Base-by-base conservation (phyloP, 2,113 vertebrate species). In the Mus musculus region DNA sequence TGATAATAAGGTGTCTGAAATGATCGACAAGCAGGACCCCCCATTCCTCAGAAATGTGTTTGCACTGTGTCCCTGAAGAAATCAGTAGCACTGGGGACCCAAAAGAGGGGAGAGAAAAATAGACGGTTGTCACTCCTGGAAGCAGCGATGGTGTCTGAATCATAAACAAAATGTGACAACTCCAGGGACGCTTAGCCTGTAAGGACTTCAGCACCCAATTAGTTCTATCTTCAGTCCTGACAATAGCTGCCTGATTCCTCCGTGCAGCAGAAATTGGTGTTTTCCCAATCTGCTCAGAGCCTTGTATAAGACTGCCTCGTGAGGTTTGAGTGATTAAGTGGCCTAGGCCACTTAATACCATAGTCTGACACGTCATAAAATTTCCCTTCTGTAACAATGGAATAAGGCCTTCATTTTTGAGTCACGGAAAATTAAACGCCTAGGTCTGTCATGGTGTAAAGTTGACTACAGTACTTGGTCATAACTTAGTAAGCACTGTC, bases 1-100 rank as follows among this genome's bases (percentile, higher is more conserved):
- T n/a, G 42, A 77, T 39, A 67, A 82, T 94, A 71, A 77, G 13
- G 86, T 97, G 75, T 88, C 96, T 93, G 76, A 77, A 97, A 89
- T 94, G 72, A 93, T 96, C 56, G 42, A 80, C 84, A 59, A 9
- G 0, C 39, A 85, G 78, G 39, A 81, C 89, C 91, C 91, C 42
- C 59, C 0, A 0, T 39, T 76, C 42, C 59, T 22, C 17, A 59
- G 76, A 89, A 96, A 49, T 65, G 30, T 4, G 81, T n/a, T 92
- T 82, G 52, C 39, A 10, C 20, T 2, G 1, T 3, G 9, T 88
- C 89, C 77, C 69, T 76, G 3, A 0, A 42, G 69, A 85, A 93
- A 87, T 8, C 0, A 11, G n/a, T 24, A 71, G 24, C 26, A 1
- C 39, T 46, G 75, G 59, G 80, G 84, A 93, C 9, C 59, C 19